phyloP scores from a whole-genome alignment of 2,797 vertebrate genomes.

The Megaceryle alcyon region DNA sequence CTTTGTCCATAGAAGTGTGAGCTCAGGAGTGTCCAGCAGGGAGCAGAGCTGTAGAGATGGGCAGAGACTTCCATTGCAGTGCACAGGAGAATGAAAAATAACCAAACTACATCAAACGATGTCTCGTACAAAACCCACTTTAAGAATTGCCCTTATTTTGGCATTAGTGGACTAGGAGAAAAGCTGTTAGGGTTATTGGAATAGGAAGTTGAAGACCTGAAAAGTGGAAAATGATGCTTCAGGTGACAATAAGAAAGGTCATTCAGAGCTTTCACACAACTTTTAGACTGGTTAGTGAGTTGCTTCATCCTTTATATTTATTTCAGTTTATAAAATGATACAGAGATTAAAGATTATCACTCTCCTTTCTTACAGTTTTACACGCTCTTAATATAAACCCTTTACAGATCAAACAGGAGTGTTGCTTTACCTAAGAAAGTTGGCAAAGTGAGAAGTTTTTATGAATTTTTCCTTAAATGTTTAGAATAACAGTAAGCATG shows the following conservation, averaged over 20 bases:
- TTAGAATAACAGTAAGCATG: conserved; percentile 51
- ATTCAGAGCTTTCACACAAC: not conserved
- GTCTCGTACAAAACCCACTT: not conserved
- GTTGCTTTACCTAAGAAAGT: not conserved
- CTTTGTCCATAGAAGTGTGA: fast-evolving
- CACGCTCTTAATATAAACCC: not conserved
- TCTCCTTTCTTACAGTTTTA: not conserved
- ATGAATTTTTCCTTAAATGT: conserved; percentile 8
- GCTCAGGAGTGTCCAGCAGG: not conserved
- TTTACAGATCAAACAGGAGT: conserved; percentile 15
- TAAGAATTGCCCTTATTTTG: not conserved
- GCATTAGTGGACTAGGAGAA: not conserved
- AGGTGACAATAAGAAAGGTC: not conserved
- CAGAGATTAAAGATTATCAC: not conserved
- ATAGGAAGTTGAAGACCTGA: not conserved
- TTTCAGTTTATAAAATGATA: not conserved
- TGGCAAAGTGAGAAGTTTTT: conserved; percentile 4
- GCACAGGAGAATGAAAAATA: not conserved
- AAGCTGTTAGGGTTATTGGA: not conserved
- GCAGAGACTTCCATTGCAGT: not conserved
- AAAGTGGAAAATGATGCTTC: not conserved
- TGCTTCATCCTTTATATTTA: not conserved
- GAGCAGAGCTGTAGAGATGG: not conserved
- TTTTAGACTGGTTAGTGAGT: not conserved
- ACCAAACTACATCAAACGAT: fast-evolving